These are phyloP conservation scores for Ochropleura plecta DNA, from an alignment of 2,888 invertebrate species.

Conservation along the genomic window DNA sequence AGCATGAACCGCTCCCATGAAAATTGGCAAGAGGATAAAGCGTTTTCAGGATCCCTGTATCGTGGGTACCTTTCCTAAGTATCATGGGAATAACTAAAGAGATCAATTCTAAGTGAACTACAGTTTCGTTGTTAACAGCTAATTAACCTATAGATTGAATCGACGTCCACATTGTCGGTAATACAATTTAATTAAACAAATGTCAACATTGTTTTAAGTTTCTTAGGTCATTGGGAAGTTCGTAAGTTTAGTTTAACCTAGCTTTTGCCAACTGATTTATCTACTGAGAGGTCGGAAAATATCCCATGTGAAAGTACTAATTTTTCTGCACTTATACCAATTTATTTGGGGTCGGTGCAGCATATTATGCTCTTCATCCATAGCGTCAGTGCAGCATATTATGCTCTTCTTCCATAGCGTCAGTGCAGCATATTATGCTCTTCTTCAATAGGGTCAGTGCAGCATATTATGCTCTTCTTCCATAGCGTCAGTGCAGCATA, in stretches of 20 bases:
- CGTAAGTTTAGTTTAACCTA: not conserved
- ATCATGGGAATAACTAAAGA: not conserved
- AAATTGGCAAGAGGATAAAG: not conserved
- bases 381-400: no score
- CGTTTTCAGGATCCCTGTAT: no score
- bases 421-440: no score
- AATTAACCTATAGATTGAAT: constrained; percentile 40
- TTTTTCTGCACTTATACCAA: not conserved
- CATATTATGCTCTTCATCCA: not conserved
- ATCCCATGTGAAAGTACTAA: not conserved
- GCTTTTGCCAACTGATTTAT: not conserved
- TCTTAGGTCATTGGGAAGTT: constrained; percentile 1
- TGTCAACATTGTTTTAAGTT: constrained; percentile 14
- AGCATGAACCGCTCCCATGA: not conserved
- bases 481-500: no score
- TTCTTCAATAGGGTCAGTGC: no score
- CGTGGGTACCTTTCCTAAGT: not conserved
- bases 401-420: no score
- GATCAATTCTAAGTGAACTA: not conserved
- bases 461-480: no score
- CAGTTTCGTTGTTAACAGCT: constrained; percentile 8
- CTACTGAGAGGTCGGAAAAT: not conserved
- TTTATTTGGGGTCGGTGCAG: not conserved
- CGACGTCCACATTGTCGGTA: constrained; percentile 4
- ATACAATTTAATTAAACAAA: constrained; percentile 35